phyloP scores from a whole-genome alignment of 2,888 invertebrate species.

The Microplitis deprimator region DNA sequence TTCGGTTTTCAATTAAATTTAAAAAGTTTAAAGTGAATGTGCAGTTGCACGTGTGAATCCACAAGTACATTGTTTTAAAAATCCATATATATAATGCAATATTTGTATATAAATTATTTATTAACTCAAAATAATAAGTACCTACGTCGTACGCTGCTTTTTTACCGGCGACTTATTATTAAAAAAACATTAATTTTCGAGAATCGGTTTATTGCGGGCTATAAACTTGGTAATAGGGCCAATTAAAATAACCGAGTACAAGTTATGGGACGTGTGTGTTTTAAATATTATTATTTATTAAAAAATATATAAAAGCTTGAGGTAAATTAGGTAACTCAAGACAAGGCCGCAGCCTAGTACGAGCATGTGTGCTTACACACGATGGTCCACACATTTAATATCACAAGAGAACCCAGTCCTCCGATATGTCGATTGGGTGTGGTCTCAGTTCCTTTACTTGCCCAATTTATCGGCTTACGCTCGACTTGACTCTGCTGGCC shows the following conservation, averaged over 20 bases:
- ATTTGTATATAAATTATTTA: no score
- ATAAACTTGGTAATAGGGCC: background rate
- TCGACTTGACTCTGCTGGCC: conserved; percentile 9
- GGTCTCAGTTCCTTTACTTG: conserved; percentile 25
- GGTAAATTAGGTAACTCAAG: conserved; percentile 34
- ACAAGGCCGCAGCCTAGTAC: conserved; percentile 46
- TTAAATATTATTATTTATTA: background rate
- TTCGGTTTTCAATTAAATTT: background rate
- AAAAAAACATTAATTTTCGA: background rate
- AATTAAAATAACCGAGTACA: conserved; percentile 10
- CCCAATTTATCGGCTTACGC: conserved; percentile 25
- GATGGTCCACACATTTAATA: conserved; percentile 24
- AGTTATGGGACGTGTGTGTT: background rate
- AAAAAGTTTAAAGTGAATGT: background rate
- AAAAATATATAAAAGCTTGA: conserved; percentile 8
- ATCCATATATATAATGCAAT: no score
- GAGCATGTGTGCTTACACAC: conserved; percentile 18
- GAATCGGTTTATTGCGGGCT: background rate
- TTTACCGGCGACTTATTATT: no score
- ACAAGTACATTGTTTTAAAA: no score
- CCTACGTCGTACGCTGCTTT: no score
- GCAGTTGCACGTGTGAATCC: background rate
- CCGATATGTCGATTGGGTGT: conserved; percentile 26
- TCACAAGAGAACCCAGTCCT: conserved; percentile 27
- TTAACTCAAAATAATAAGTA: no score